Evolutionary conservation across 2,888 invertebrate species (phyloP).

Genomic region (Tridacna gigas): DNA sequence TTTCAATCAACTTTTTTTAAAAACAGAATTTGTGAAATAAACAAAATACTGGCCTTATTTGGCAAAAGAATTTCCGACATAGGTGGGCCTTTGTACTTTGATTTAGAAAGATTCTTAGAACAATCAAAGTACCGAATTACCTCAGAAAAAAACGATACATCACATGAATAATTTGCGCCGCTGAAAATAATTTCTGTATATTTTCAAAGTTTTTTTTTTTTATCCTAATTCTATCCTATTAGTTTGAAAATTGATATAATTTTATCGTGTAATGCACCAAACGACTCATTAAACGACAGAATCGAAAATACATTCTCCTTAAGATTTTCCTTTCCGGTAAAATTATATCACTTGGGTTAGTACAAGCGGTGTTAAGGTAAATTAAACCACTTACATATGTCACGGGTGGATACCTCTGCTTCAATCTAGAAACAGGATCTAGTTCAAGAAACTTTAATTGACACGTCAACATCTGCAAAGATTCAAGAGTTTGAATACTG

Average conservation of each 20-base stretch:
- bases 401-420: conserved; percentile 22
- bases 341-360: neutral
- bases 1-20: no score
- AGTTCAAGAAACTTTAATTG: neutral
- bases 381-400: neutral
- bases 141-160: neutral
- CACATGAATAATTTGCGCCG: neutral
- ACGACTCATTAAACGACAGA: no score
- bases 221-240: no score
- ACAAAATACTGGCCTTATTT: no score
- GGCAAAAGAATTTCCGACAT: no score
- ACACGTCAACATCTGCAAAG: conserved; percentile 12
- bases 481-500: neutral
- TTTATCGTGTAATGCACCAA: no score
- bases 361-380: conserved; percentile 17
- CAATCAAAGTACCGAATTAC: no score
- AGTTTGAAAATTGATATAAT: no score
- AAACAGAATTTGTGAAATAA: no score
- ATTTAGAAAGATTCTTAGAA: no score
- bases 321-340: neutral
- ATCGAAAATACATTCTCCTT: neutral
- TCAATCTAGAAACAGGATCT: conserved; percentile 26
- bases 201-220: no score
- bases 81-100: no score
- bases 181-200: neutral